Percentiles rank a stretch among this genome's conserved stretches.
phyloP scores from a whole-genome alignment of 2,797 vertebrate species.

The Crocodylus rhombifer region DNA sequence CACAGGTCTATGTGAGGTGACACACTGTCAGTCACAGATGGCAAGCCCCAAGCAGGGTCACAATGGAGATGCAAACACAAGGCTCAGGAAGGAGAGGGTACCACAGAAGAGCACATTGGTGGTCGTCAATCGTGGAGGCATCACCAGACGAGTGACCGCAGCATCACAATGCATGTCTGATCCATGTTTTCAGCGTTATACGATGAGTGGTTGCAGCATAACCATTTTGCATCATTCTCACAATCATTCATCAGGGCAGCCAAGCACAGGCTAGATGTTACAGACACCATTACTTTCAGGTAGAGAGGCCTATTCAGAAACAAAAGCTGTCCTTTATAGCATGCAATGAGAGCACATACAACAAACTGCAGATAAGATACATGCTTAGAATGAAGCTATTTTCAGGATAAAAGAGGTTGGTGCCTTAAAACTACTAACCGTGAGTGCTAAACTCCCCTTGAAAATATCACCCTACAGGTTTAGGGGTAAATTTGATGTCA shows the following conservation, averaged over 20 bases:
- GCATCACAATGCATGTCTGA: not conserved
- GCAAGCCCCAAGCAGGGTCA: not conserved
- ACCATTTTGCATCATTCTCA: accelerated
- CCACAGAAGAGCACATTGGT: not conserved
- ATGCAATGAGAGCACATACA: not conserved
- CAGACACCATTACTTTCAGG: accelerated
- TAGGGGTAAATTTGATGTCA: not conserved
- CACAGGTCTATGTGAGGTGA: not conserved
- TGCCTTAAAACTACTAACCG: not conserved
- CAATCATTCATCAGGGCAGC: not conserved
- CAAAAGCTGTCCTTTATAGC: not conserved
- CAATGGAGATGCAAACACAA: not conserved
- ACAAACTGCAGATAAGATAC: not conserved
- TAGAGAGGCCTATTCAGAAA: not conserved
- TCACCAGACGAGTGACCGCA: not conserved
- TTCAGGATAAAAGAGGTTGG: not conserved
- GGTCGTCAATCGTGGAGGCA: not conserved
- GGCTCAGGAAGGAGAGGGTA: not conserved
- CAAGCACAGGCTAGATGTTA: accelerated
- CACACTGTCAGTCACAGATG: not conserved
- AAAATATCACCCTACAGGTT: not conserved
- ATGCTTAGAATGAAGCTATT: not conserved
- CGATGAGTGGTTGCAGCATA: not conserved
- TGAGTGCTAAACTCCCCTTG: not conserved
- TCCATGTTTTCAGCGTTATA: not conserved